Percentiles rank a stretch among this genome's conserved stretches.
Evolutionary conservation across 2,113 vertebrate species (phyloP).

Genomic region (Ciconia stormi): DNA sequence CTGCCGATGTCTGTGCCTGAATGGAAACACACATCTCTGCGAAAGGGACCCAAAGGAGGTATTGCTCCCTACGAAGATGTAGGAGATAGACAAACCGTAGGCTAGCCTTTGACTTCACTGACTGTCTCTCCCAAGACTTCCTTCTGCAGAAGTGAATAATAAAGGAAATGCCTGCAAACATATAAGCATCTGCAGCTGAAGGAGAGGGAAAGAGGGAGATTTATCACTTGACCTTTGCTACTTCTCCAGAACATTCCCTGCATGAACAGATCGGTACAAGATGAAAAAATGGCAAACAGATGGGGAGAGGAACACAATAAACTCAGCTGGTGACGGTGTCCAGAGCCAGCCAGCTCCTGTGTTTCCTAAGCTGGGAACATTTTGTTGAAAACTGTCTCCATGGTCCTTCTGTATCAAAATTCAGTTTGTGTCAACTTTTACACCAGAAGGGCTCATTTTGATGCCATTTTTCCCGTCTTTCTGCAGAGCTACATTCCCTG

Average conservation of each 20-base stretch:
- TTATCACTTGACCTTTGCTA: constrained; percentile 43
- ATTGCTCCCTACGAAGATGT: neutral
- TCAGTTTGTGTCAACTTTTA: constrained; percentile 3
- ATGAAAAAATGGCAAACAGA: constrained; percentile 56
- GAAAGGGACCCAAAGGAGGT: neutral
- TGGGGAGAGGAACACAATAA: neutral
- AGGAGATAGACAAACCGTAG: neutral
- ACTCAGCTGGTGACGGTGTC: neutral
- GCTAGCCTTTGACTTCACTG: neutral
- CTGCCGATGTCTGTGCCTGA: neutral
- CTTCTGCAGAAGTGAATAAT: constrained; percentile 1
- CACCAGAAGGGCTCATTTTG: neutral
- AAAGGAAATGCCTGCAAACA: constrained; percentile 23
- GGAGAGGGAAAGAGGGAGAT: neutral
- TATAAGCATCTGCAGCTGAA: constrained; percentile 21
- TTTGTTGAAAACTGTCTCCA: neutral
- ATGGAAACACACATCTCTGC: neutral
- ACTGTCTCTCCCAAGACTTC: neutral
- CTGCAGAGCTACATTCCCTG: neutral
- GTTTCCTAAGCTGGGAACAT: neutral
- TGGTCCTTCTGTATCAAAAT: neutral
- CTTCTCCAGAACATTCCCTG: neutral
- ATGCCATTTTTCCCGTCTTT: neutral
- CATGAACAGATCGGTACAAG: neutral
- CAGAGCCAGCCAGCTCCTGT: neutral